Base-by-base conservation (phyloP, 2,888 invertebrate genomes). In the Lithophane leautieri region DNA sequence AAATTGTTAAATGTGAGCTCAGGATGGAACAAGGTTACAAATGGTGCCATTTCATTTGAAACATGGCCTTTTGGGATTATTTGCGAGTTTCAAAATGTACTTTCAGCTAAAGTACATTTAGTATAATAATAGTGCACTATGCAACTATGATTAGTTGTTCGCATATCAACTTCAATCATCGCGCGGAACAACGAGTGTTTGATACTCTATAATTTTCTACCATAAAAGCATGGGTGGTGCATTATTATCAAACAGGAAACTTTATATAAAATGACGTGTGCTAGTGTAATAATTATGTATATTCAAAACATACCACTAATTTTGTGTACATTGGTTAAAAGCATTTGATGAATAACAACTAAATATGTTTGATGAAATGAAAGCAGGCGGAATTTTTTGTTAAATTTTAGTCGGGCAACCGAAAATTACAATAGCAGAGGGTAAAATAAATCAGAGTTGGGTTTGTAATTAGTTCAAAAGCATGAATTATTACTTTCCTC, bases 1-100 rank as follows among this genome's bases (percentile, higher is more conserved):
- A 78, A 85, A 83, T 76, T 79, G 81, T 81, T 83, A 86, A 81
- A 78, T 83, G 60, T 86, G 79, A 56, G 65, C 58, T 61, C 54
- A 50, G 42, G 40, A 65, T 70, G 76, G 40, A 70, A 56, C 54
- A 69, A 54, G 54, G 69, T 76, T 73, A 68, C 28, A 75, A 78
- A 67, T 67, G 56, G 77, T 77, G 66, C 63, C 63, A 73, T 77
- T 82, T 73, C 71, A 76, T 72, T 65, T 82, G 70, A 80, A 79
- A 80, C 19, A 74, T 74, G 9, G 58, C 58, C 47, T 78, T 73
- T 42, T 73, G 60, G 62, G 62, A 56, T 65, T 42, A 67, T 22
- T 25, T 16, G 25, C 2, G 25, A 56, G 22, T 69, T 70, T 72
- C 4, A 44, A 40, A 67, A 74, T 52, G 16, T 16, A 73, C 44